Percentiles rank a stretch among this genome's conserved stretches.
phyloP scores from a whole-genome alignment of 2,888 invertebrate species.

The Nomada ferruginata region DNA sequence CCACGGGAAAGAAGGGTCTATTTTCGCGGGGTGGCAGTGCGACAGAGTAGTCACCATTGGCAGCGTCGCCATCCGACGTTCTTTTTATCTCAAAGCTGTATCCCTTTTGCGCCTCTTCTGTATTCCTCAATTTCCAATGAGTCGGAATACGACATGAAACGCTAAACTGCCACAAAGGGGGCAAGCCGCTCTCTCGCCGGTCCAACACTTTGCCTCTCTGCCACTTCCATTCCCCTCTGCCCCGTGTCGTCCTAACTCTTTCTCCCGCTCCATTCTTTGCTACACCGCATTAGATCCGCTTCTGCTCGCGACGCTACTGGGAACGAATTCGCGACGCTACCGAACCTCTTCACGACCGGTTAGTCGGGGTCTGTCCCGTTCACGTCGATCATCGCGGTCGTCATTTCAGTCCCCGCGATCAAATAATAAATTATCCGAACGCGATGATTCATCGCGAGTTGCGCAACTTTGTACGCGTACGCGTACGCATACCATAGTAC shows the following conservation, averaged over 20 bases:
- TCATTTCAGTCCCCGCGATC: neutral
- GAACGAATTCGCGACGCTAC: constrained; percentile 10
- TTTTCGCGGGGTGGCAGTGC: constrained; percentile 62
- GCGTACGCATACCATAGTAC: neutral
- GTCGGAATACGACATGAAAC: constrained; percentile 84
- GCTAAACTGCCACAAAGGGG: constrained; percentile 83
- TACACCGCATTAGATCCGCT: constrained; percentile 53
- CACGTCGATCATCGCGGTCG: neutral
- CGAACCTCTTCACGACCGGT: neutral
- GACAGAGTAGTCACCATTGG: constrained; percentile 54
- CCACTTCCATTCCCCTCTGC: constrained; percentile 37
- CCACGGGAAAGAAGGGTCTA: constrained; percentile 53
- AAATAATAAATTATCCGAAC: neutral
- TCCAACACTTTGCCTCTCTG: constrained; percentile 69
- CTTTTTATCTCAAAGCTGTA: constrained; percentile 82
- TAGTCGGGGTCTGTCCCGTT: neutral
- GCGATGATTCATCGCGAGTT: constrained; percentile 11
- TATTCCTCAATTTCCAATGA: constrained; percentile 84
- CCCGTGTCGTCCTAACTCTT: constrained; percentile 43
- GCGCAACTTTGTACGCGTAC: neutral
- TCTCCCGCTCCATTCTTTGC: constrained; percentile 58
- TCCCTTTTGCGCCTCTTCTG: constrained; percentile 78
- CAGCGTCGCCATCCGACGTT: constrained; percentile 61
- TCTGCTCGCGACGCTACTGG: constrained; percentile 27
- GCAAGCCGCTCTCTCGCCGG: constrained; percentile 67